Evolutionary conservation across 2,113 vertebrate species (phyloP), one percentile per base, ranked within the genome.

Genomic region (Laticauda laticaudata): DNA sequence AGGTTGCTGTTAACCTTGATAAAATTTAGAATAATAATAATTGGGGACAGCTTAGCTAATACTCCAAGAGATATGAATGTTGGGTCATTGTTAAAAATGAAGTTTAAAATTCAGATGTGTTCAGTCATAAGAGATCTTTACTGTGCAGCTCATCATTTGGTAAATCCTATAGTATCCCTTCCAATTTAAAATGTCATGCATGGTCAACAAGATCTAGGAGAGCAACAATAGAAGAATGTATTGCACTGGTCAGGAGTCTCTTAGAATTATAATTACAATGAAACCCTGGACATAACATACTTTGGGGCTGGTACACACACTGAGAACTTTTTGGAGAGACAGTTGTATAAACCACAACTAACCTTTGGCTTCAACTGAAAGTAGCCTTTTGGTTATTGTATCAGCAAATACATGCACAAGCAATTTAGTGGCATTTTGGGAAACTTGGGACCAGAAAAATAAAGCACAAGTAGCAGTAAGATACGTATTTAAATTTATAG

Each of bases 121-220:
- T 53, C 43, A 51, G 18, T 89, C 26, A 51, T 87, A 51, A 61
- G 4, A 6, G 4, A 48, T 86, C n/a, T 89, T 39, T 24, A 4
- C 55, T 43, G 48, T 88, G 61, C 14, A 21, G 61, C 45, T 92
- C 92, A 90, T 86, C 10, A 51, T 8, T 55, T 4, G 88, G 23
- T 92, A 90, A 86, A 86, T 90, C 23, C 90, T 45, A 18, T 43
- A 75, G 24, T n/a, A 86, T 59, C 92, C 54, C 91, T 89, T 23
- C 85, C 20, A 45, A 92, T 93, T 57, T 94, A 89, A 87, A 93
- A 92, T 94, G 93, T 90, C 93, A 51, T 90, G 89, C 51, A 92
- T 48, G 51, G 56, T 89, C 34, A 56, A 45, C 2, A 55, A 88
- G 81, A 54, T 34, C 51, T 75, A 20, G 34, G 12, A 20, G 48